Percentiles rank a stretch among this genome's conserved stretches.
Evolutionary conservation across 2,797 vertebrate genomes (phyloP).

Genomic region (Pangasius macronema): DNA sequence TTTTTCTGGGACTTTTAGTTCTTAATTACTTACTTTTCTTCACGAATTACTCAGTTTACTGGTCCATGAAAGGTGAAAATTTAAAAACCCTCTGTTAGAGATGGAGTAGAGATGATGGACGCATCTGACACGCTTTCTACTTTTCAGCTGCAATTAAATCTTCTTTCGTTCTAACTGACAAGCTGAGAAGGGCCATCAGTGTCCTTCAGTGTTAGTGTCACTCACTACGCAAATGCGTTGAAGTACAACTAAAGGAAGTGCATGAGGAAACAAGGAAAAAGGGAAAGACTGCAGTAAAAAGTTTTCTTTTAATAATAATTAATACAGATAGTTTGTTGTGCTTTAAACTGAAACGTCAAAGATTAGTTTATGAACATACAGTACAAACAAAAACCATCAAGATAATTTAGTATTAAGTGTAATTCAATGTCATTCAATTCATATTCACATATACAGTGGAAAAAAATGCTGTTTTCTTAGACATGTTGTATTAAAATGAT

Average conservation of each 20-base stretch:
- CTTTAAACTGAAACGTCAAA: neutral
- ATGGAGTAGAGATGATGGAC: slow-evolving; percentile 23
- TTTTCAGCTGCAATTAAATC: slow-evolving; percentile 46
- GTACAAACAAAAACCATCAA: neutral
- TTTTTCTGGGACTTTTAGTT: no score
- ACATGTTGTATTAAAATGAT: neutral
- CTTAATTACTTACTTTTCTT: no score
- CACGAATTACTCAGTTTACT: no score
- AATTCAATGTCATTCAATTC: neutral
- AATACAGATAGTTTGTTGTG: neutral
- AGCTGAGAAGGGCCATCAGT: slow-evolving; percentile 35
- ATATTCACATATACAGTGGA: neutral
- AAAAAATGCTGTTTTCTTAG: neutral
- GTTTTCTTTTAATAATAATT: neutral
- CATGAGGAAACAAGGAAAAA: neutral
- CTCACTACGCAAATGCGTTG: slow-evolving; percentile 24
- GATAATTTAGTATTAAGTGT: no score
- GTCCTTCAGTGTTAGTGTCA: slow-evolving; percentile 43
- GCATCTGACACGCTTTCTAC: slow-evolving; percentile 15
- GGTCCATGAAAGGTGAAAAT: neutral
- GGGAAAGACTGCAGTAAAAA: neutral
- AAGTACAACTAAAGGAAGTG: neutral
- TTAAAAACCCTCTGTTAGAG: neutral
- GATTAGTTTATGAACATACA: neutral
- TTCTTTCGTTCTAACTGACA: slow-evolving; percentile 32